Conservation (phyloP, 2,113 vertebrate genomes). For the Chelonoidis abingdonii region DNA sequence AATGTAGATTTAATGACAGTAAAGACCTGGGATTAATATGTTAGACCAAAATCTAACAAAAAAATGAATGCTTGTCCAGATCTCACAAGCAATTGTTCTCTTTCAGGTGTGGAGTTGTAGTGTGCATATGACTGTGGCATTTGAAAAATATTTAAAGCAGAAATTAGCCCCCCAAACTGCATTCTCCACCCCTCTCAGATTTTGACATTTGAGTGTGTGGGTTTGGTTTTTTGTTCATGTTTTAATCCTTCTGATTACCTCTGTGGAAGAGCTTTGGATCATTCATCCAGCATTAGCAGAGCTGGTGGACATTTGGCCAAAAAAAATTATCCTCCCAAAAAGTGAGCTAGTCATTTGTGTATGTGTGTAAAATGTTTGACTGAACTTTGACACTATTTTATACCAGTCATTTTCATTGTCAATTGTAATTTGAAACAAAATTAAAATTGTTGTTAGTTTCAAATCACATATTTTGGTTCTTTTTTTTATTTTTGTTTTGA, state of each 20-base stretch:
- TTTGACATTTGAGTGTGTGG: not conserved
- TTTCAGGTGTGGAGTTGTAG: not conserved
- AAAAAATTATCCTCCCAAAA: not conserved
- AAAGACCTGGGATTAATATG: constrained; percentile 48
- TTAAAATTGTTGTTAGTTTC: not conserved
- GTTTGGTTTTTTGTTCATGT: not conserved
- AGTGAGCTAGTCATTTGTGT: not conserved
- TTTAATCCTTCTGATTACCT: not conserved
- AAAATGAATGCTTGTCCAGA: not conserved
- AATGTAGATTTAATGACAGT: constrained; percentile 62
- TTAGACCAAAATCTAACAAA: constrained; percentile 39
- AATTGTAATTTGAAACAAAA: constrained; percentile 13
- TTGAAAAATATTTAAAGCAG: not conserved
- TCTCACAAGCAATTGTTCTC: constrained; percentile 9
- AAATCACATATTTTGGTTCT: not conserved
- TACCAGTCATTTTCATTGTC: constrained; percentile 1
- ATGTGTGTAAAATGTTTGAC: constrained; percentile 7
- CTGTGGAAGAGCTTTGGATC: not conserved
- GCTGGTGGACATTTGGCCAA: not conserved
- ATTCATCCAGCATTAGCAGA: not conserved
- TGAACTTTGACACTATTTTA: constrained; percentile 31
- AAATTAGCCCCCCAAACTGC: not conserved
- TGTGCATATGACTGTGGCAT: not conserved
- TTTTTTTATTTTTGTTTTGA: not conserved
- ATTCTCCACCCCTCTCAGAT: not conserved